These are phyloP conservation scores for Albula goreensis DNA, from an alignment of 2,113 vertebrate genomes.

Conservation along the genomic window DNA sequence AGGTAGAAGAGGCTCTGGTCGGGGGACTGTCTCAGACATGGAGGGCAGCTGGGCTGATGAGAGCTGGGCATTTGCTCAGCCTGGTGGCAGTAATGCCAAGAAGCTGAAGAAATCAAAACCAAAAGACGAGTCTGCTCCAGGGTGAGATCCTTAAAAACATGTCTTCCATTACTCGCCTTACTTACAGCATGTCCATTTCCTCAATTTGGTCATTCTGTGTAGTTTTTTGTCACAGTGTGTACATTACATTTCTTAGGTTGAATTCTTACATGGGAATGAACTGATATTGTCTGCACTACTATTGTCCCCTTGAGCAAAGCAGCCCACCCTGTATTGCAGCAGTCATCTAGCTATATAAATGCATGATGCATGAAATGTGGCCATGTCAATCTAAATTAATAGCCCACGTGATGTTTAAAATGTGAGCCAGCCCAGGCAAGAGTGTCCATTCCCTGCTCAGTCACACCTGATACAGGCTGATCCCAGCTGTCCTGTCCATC, in stretches of 20 bases:
- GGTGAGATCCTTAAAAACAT: constrained; percentile 68
- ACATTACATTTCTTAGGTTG: not conserved
- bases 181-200: not conserved
- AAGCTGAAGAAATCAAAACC: constrained; percentile 91
- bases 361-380: not conserved
- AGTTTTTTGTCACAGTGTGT: not conserved
- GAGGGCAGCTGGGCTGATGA: constrained; percentile 93
- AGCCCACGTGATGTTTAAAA: not conserved
- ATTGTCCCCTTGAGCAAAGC: not conserved
- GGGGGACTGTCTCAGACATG: constrained; percentile 84
- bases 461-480: not conserved
- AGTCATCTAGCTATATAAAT: not conserved
- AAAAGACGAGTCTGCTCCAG: constrained; percentile 86
- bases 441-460: not conserved
- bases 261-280: too few relatives aligned
- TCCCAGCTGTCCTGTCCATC: not conserved
- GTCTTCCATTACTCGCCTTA: not conserved
- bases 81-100: constrained; percentile 84
- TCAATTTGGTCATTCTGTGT: too few relatives aligned
- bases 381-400: too few relatives aligned
- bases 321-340: too few relatives aligned
- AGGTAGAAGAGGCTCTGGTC: constrained; percentile 94
- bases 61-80: constrained; percentile 80
- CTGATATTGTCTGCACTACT: too few relatives aligned
- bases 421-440: not conserved